Evolutionary conservation across 2,797 vertebrate genomes (phyloP), one percentile per base, ranked within the genome.

Genomic region (Sardinella longiceps): DNA sequence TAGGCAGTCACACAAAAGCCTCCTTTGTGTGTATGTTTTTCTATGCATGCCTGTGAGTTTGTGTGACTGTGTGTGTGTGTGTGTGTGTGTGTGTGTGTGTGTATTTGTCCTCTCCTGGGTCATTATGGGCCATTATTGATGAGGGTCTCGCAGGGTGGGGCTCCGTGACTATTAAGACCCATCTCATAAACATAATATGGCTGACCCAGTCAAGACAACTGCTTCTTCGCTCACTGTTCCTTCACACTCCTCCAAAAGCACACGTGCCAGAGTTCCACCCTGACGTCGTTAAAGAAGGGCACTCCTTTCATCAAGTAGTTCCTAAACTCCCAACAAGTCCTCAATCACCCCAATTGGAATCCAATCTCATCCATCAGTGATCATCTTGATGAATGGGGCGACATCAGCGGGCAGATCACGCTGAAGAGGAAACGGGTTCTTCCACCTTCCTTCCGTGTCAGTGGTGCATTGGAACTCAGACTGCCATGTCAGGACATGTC

Each of bases 81-180:
- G 83, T 91, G 90, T 66, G 60, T 84, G 88, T 1, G 86, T 46
- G 84, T 84, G 85, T 89, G 84, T 86, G 84, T 90, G 88, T 89
- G 83, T 81, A 82, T 39, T 87, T 87, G 84, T 74, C 85, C 90
- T 90, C 80, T 85, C 88, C 89, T 85, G 91, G 92, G 93, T 93
- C 93, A 93, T 91, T 87, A 89, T 84, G 88, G 3, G 87, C 87
- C 87, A 88, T 91, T 92, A 92, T 93, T 92, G 81, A 82, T 86
- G 83, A 56, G 74, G 84, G 84, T 48, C 86, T 87, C 53, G 85
- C 39, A 83, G 25, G 39, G 80, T 74, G 83, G 63, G 80, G 30
- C 20, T 2, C 30, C 28, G 77, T 80, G 23, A 25, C 48, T 85
- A 20, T 48, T 81, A 10, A 56, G 82, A 18, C 70, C 58, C 60